Conservation (phyloP, 2,113 vertebrate genomes). For the Macquaria australasica region DNA sequence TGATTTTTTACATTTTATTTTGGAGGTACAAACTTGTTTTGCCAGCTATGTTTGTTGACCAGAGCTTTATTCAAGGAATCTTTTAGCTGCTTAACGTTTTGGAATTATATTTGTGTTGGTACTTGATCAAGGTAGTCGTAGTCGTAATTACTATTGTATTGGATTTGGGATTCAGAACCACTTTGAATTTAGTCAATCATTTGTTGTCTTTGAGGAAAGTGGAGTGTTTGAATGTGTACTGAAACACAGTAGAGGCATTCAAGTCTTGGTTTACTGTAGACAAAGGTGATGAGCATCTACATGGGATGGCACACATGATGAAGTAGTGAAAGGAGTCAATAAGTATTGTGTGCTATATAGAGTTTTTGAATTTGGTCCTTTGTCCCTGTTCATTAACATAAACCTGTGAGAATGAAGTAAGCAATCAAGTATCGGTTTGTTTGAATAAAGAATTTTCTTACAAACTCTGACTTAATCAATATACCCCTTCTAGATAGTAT, state of each 20-base stretch:
- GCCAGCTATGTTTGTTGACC: background rate
- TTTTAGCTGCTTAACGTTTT: background rate
- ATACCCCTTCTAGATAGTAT: background rate
- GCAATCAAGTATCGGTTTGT: background rate
- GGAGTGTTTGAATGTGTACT: background rate
- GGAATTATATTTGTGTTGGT: background rate
- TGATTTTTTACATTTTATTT: conserved; percentile 11
- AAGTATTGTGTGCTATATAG: background rate
- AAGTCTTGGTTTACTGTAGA: conserved; percentile 10
- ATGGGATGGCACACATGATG: background rate
- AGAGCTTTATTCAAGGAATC: background rate
- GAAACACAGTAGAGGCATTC: background rate
- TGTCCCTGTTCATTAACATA: background rate
- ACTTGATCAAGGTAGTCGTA: background rate
- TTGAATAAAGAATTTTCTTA: background rate
- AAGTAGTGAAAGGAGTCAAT: background rate
- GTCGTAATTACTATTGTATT: background rate
- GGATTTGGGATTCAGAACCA: conserved; percentile 6
- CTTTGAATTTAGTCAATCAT: background rate
- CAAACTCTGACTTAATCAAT: background rate
- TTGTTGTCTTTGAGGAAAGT: background rate
- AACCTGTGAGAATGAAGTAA: background rate
- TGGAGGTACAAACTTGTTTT: background rate
- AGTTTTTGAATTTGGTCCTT: background rate
- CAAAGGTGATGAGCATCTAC: background rate